Evolutionary conservation across 2,888 invertebrate genomes (phyloP), one percentile per base, ranked within the genome.

Genomic region (Paralinhomoeus sp.): DNA sequence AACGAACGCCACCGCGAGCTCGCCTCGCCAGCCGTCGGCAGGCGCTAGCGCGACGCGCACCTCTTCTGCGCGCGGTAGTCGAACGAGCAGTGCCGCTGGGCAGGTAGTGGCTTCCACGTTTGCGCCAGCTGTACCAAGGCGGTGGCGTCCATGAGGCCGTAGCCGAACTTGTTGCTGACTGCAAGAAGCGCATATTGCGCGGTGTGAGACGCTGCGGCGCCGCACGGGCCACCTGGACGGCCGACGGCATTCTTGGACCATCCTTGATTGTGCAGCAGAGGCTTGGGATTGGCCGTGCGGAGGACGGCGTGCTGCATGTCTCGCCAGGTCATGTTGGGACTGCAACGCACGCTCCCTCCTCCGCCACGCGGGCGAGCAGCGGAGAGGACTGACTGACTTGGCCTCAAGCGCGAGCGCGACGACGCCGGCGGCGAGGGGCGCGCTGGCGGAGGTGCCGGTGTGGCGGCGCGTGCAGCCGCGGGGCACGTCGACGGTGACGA

Each of bases 251-350:
- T 97, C 33, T 76, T 71, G 39, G 80, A 76, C 93, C 93, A 97
- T 2, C 89, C 87, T 34, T 73, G 71, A 65, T 89, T 87, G 65
- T 82, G 83, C 58, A 80, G 78, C 39, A 97, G 68, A 0, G 91
- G 89, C 40, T 74, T 74, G 1, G 85, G 75, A 48, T 83, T 72
- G 35, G 87, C 85, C 1, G 87, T 83, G 54, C 85, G 72, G 3
- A 91, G 82, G 21, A 89, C 87, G 53, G 89, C 70, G 64, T 91
- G 87, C 66, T 97, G 93, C 77, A 93, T 81, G 67, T 97, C 97
- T 56, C 97, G 72, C 97, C 97, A 97, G 0, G 91, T 89, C 33
- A 97, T 69, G 36, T 75, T 73, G 2, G 85, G 81, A 65, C 66
- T 67, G 52, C 40, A 56, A 47, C 2, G n/a, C n/a, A n/a, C n/a